phyloP scores from a whole-genome alignment of 2,888 invertebrate genomes.

The Calliscelio sp. region DNA sequence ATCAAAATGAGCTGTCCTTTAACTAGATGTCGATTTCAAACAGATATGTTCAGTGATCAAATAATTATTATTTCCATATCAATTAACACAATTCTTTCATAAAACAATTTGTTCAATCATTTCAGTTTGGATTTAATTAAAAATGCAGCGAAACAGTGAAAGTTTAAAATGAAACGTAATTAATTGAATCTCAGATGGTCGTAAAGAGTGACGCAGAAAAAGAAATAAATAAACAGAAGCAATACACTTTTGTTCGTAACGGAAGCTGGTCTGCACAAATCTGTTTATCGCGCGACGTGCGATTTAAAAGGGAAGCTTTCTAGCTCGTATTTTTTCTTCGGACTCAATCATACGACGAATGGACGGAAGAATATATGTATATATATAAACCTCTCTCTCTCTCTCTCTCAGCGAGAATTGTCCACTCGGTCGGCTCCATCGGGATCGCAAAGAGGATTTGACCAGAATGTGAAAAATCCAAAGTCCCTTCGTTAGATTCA shows the following conservation, averaged over 20 bases:
- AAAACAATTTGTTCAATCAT: background rate
- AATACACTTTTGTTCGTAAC: conserved; percentile 63
- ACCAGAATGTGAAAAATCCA: conserved; percentile 75
- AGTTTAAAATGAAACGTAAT: conserved; percentile 44
- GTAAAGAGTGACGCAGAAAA: conserved; percentile 48
- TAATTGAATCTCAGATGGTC: conserved; percentile 59
- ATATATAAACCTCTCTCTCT: conserved; percentile 23
- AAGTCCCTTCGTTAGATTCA: conserved; percentile 74
- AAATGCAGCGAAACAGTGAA: conserved; percentile 18
- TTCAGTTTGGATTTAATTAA: background rate
- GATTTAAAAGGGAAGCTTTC: conserved; percentile 74
- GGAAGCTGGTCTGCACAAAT: conserved; percentile 64
- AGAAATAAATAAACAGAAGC: conserved; percentile 63
- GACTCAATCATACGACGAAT: conserved; percentile 73
- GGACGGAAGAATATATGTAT: conserved; percentile 63
- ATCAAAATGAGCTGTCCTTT: too few species aligned
- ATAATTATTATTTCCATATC: too few species aligned
- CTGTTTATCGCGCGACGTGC: conserved; percentile 71
- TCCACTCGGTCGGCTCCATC: conserved; percentile 65
- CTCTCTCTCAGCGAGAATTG: conserved; percentile 66
- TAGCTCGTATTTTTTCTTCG: conserved; percentile 71
- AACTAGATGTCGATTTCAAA: too few species aligned
- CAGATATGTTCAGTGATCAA: too few species aligned
- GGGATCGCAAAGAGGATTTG: conserved; percentile 76
- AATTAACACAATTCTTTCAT: too few species aligned